Evolutionary conservation across 2,888 invertebrate species (phyloP), one percentile per base, ranked within the genome.

Genomic region (Platycheirus albimanus): DNA sequence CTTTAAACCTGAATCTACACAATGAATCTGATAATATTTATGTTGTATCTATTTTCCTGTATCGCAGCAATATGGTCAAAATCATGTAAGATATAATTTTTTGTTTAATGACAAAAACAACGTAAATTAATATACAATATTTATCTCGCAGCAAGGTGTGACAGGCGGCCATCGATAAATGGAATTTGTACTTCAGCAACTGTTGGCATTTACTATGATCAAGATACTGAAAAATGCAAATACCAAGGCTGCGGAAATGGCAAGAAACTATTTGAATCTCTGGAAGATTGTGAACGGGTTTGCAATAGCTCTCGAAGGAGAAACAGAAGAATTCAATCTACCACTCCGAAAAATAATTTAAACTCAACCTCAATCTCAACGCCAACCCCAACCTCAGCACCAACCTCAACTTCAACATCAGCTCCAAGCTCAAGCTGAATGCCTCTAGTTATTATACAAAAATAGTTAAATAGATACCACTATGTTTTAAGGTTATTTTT

Each of bases 281-380:
- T 90, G 15, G 89, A 89, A 83, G 88, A 89, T 41, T 90, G 90
- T 45, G 90, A 90, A 20, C 87, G 87, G 75, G 89, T 89, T 30
- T 90, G 90, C 78, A 90, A 90, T 56, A 89, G 86, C 75, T 52
- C 88, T 20, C 89, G 89, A 36, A 69, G 87, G 3, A 87, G 87
- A 52, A 58, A 51, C 7, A 66, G 77, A 24, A 52, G 71, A 17
- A 10, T 71, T 54, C 70, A 77, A 33, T 30, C 61, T 0, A 61
- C n/a, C 1, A 77, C 30, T 5, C 19, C 38, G 1, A 77, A 70
- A 38, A 45, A 13, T 20, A 58, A 45, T 61, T 28, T 30, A n/a
- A 61, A 28, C 0, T n/a, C 28, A 28, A 30, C 11, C 6, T 8
- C 36, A 38, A 38, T 10, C 0, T 8, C 38, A 56, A 52, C 51